Evolutionary conservation across 2,888 invertebrate genomes (phyloP).

Genomic region (Drosophila mercatorum): DNA sequence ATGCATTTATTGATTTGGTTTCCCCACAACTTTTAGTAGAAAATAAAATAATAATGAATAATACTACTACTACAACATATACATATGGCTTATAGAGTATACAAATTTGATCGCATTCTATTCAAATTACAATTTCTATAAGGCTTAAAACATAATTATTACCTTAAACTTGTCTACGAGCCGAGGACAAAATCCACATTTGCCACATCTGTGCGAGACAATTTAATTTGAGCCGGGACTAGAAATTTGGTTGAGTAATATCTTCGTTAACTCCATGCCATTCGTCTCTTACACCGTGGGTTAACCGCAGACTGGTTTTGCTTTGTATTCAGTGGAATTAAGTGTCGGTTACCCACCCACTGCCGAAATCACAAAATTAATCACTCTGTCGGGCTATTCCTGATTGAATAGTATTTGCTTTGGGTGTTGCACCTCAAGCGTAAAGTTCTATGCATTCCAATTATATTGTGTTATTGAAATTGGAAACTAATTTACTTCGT

Average conservation of each 20-base stretch:
- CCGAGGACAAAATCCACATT: background rate
- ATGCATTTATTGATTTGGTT: too few relatives aligned
- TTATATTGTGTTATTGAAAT: background rate
- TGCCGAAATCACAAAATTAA: background rate
- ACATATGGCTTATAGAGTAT: too few relatives aligned
- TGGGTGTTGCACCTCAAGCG: background rate
- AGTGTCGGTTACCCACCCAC: background rate
- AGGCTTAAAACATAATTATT: too few relatives aligned
- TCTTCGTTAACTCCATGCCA: background rate
- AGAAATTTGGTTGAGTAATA: background rate
- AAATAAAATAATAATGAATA: too few relatives aligned
- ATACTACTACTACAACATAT: too few relatives aligned
- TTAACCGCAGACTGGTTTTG: conserved; percentile 5
- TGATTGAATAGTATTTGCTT: background rate
- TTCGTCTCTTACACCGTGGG: background rate
- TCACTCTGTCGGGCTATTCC: background rate
- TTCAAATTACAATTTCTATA: background rate
- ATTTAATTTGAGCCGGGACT: background rate
- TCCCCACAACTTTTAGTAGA: too few relatives aligned
- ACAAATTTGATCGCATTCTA: too few relatives aligned
- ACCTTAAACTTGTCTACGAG: background rate
- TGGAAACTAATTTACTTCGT: background rate
- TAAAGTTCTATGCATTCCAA: background rate
- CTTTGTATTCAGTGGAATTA: background rate
- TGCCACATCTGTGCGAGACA: background rate